Conservation (phyloP, 2,888 invertebrate species). For the Drosophila barbarae region DNA sequence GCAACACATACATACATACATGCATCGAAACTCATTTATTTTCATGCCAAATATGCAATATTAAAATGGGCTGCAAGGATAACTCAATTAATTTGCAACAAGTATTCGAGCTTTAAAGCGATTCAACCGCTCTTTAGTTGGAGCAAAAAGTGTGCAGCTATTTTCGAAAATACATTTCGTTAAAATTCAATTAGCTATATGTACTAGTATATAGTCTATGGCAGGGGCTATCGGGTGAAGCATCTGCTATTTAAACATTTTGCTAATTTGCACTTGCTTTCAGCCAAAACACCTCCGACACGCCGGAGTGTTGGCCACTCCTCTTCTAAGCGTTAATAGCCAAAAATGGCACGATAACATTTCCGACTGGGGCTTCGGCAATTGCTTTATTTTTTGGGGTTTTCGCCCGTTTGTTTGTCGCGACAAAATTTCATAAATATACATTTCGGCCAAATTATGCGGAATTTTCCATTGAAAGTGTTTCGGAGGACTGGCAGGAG, state of each 20-base stretch:
- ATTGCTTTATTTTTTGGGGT: constrained; percentile 27
- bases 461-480: constrained; percentile 42
- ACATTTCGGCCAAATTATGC: constrained; percentile 68
- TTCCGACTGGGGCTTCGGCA: constrained; percentile 11
- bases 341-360: constrained; percentile 46
- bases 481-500: neutral
- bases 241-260: constrained; percentile 59
- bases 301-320: constrained; percentile 28
- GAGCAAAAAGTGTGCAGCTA: constrained; percentile 16
- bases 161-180: constrained; percentile 29
- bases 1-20: neutral
- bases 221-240: constrained; percentile 4
- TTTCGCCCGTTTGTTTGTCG: constrained; percentile 25
- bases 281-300: constrained; percentile 45
- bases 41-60: constrained; percentile 36
- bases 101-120: constrained; percentile 52
- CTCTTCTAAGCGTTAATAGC: constrained; percentile 39
- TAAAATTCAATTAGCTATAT: constrained; percentile 51
- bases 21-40: constrained; percentile 28
- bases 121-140: constrained; percentile 19
- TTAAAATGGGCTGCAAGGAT: constrained; percentile 41
- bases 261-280: constrained; percentile 69
- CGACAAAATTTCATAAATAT: constrained; percentile 71
- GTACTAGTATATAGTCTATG: neutral
- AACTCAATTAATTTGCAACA: constrained; percentile 66